Percentiles rank a stretch among this genome's conserved stretches.
Evolutionary conservation across 2,797 vertebrate genomes (phyloP).

Genomic region (Acipenser oxyrinchus): DNA sequence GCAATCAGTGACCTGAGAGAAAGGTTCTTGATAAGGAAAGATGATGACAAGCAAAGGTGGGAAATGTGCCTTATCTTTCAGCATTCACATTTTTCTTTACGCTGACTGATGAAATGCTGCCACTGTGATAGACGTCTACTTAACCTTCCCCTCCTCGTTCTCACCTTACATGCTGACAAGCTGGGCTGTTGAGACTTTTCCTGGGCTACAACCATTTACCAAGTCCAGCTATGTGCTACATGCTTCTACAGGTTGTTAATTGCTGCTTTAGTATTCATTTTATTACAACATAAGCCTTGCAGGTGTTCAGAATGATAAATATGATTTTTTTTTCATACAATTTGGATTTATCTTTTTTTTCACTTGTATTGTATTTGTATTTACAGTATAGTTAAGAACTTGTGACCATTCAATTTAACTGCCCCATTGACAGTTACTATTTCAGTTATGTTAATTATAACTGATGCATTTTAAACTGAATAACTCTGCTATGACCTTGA

Average conservation of each 20-base stretch:
- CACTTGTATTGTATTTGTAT: no score
- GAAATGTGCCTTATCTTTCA: conserved; percentile 10
- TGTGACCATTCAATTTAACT: no score
- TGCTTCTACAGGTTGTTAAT: conserved; percentile 1
- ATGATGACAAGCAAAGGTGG: conserved; percentile 3
- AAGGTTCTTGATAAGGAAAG: conserved; percentile 6
- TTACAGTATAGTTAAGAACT: no score
- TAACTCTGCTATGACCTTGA: no score
- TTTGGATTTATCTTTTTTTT: no score
- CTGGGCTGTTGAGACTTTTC: background rate
- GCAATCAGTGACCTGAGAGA: background rate
- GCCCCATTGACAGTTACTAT: no score
- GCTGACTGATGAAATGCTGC: background rate
- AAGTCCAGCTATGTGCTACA: background rate
- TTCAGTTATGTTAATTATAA: no score
- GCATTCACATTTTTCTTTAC: background rate
- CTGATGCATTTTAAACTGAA: no score
- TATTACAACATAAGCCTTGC: no score
- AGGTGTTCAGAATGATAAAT: no score
- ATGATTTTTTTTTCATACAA: no score
- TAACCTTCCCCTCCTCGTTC: conserved; percentile 19
- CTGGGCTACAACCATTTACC: background rate
- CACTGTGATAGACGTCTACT: background rate
- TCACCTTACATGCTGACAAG: background rate
- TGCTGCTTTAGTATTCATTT: background rate